Percentiles rank a stretch among this genome's conserved stretches.
These are phyloP conservation scores for Epizoanthus ramosus DNA, from an alignment of 92 coral and sea anemone genomes.

Conservation along the genomic window DNA sequence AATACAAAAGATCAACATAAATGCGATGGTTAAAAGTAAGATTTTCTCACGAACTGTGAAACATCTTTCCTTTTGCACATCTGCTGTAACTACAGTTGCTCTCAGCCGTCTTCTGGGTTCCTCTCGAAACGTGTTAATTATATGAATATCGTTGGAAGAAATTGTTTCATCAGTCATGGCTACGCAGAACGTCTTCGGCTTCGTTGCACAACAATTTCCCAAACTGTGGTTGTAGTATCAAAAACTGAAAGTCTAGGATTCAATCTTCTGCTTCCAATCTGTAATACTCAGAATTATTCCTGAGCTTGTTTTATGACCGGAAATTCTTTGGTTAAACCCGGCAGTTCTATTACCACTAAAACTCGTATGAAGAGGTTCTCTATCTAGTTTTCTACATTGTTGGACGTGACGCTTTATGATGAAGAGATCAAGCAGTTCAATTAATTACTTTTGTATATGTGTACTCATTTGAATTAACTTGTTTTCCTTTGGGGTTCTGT, in stretches of 20 bases:
- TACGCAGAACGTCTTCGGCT: not conserved
- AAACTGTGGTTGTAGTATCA: not conserved
- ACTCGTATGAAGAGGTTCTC: not conserved
- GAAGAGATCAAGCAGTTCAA: not conserved
- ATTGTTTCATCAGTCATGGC: constrained; percentile 15
- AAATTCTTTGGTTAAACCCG: not conserved
- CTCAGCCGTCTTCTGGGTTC: not conserved
- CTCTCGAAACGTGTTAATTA: not conserved
- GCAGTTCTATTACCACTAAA: not conserved
- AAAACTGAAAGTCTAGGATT: not conserved
- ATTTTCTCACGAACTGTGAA: constrained; percentile 59
- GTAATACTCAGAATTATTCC: not conserved
- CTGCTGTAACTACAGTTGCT: constrained; percentile 11
- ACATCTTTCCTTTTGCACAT: constrained; percentile 3
- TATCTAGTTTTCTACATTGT: not conserved
- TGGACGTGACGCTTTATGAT: constrained; percentile 22
- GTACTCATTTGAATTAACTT: constrained; percentile 27
- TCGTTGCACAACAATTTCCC: not conserved
- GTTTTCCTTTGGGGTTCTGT: constrained; percentile 26
- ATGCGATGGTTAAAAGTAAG: constrained; percentile 49
- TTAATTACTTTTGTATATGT: constrained; percentile 11
- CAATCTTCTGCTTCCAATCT: not conserved
- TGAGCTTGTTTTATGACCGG: constrained; percentile 4
- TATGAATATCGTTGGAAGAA: not conserved
- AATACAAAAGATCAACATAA: constrained; percentile 64